These are phyloP conservation scores for Hemiscyllium ocellatum DNA, from an alignment of 2,113 vertebrate species.

Conservation along the genomic window DNA sequence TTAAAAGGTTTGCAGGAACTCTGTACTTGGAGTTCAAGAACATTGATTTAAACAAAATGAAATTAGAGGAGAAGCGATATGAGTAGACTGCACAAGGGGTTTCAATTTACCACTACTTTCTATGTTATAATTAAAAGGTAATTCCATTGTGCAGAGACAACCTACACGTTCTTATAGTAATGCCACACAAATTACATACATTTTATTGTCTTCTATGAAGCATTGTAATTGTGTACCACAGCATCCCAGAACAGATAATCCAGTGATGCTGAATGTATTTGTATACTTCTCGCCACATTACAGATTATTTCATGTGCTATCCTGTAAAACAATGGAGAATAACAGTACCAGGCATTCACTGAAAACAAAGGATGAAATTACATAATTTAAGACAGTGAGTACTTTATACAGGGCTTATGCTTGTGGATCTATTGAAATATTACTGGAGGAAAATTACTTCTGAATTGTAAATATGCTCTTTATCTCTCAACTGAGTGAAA, in stretches of 20 bases:
- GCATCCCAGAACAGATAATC: not conserved
- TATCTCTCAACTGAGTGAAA: constrained; percentile 46
- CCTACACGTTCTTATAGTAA: not conserved
- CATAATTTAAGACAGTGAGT: not conserved
- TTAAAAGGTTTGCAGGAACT: not conserved
- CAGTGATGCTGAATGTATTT: not conserved
- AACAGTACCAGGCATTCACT: not conserved
- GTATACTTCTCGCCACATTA: not conserved
- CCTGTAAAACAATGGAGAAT: not conserved
- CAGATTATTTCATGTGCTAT: not conserved
- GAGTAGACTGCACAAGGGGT: not conserved
- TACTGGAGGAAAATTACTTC: constrained; percentile 45
- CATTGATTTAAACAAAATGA: not conserved
- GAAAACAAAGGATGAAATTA: not conserved
- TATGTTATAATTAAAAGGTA: not conserved
- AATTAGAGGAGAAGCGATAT: not conserved
- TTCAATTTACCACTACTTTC: not conserved
- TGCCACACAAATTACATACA: not conserved
- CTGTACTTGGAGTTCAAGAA: not conserved
- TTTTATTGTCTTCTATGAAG: not conserved
- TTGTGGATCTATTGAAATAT: constrained; percentile 43
- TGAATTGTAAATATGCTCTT: constrained; percentile 43
- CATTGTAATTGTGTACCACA: not conserved
- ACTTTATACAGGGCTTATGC: not conserved
- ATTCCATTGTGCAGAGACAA: not conserved